Evolutionary conservation across 2,113 vertebrate genomes (phyloP), one percentile per base, ranked within the genome.

Genomic region (human (Homo sapiens)): DNA sequence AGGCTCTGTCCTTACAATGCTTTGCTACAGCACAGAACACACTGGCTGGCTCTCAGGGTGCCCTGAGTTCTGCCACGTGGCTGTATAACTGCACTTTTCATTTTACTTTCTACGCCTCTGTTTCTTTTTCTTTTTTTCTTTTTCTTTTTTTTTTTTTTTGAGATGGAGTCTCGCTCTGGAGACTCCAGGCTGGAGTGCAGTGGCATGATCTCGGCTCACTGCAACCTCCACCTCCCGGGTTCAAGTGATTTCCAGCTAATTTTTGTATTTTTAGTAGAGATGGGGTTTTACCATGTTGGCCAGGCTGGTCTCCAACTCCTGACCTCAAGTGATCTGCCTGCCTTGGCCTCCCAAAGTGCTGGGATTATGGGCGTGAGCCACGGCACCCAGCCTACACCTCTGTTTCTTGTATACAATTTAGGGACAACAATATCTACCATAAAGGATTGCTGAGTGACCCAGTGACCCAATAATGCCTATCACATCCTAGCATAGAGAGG

Each of bases 341-440:
- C 61, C 61, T 64, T 64, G 61, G 27, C 27, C 27, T 64, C 61
- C 61, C 61, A 64, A 64, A 64, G 27, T 64, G 61, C 61, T 64
- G 27, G 61, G 27, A 64, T 64, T 64, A 32, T 30, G 30, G 12
- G 61, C 2, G 5, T 64, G 61, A 64, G 61, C 61, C 61, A 64
- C 61, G 5, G 30, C 5, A 5, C 61, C 12, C 30, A 30, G 27
- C 12, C 27, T 12, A 14, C 0, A 7, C 18, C 70, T 83, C 70
- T 1, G 12, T 30, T 18, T 88, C n/a, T 84, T 23, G 4, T 6
- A 3, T 3, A 9, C 25, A 50, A 6, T 27, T 6, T 0, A 13
- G 12, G 40, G 43, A 48, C 8, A 3, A 2, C 0, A 18, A 16
- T 50, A 0, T 2, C 6, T 2, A 43, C 50, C 79, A 8, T 0